Base-by-base conservation (phyloP, 2,888 invertebrate genomes). In the Harpagoxenus sublaevis region DNA sequence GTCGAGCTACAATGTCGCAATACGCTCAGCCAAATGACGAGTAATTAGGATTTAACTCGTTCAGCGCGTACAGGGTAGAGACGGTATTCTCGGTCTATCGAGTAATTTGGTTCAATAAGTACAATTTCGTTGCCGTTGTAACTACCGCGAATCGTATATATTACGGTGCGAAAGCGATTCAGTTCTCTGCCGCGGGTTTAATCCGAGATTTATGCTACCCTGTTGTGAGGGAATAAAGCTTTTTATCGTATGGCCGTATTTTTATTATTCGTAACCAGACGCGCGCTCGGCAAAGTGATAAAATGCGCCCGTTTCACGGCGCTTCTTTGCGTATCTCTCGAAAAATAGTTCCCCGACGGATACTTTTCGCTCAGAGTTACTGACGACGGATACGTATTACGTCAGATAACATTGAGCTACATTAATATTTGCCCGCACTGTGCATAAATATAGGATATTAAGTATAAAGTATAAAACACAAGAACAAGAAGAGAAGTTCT, bases 1-100 rank as follows among this genome's bases (percentile, higher is more conserved):
- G 23, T 23, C 23, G 23, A 70, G 74, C 57, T 86, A 85, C 84
- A 75, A 66, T 60, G 28, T 71, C 39, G 71, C 83, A 57, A 45
- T 60, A 53, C 57, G 53, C 53, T 35, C 81, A 86, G 68, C 77
- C 75, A 75, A 89, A 89, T 85, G 85, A 84, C 68, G 83, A 75
- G 85, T 88, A 87, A 89, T 89, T 81, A 87, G 74, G 75, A 79
- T 82, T 18, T 89, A 87, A 88, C 81, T 88, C 70, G 79, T 84
- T 87, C 84, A 73, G 81, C 73, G 73, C 79, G 45, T 68, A 79
- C 48, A 77, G 84, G 84, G 74, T 65, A 74, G 63, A 84, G 68
- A 84, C 71, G 35, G 57, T 83, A 78, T 84, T 84, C 81, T 71
- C 84, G 51, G 45, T 85, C 77, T 75, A 83, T 73, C 83, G 51